Percentiles rank a stretch among this genome's conserved stretches.
phyloP scores from a whole-genome alignment of 2,888 invertebrate genomes.

The Cataglyphis altisquamis region DNA sequence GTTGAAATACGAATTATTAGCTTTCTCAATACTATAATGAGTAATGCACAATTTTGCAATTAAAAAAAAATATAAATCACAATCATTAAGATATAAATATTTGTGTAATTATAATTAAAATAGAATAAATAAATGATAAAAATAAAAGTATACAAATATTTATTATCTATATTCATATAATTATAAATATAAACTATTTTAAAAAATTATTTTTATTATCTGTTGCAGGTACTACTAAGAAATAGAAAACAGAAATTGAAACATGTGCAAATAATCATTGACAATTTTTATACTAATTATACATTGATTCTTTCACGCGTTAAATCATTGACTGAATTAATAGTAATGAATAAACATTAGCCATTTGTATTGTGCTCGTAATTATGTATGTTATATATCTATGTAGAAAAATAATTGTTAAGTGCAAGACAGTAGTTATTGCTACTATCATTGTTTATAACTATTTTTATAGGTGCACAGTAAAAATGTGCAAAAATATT shows the following conservation, averaged over 20 bases:
- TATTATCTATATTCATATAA: background rate
- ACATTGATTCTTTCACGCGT: background rate
- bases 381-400: slow-evolving; percentile 18
- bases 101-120: background rate
- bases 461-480: background rate
- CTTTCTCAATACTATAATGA: background rate
- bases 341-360: slow-evolving; percentile 6
- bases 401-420: background rate
- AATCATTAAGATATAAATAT: background rate
- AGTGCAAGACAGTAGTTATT: background rate
- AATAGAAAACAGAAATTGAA: background rate
- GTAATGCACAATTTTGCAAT: background rate
- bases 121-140: background rate
- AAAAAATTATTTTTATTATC: background rate
- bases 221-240: slow-evolving; percentile 34
- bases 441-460: background rate
- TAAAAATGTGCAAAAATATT: background rate
- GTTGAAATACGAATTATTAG: background rate
- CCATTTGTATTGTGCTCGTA: slow-evolving; percentile 3
- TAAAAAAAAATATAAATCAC: background rate
- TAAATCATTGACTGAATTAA: slow-evolving; percentile 34
- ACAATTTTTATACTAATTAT: slow-evolving; percentile 13
- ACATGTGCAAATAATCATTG: background rate
- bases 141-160: too few relatives aligned
- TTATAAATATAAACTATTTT: slow-evolving; percentile 12